A percentile compares a stretch with the other conserved stretches of the same genome.
Evolutionary conservation across 1,140 invertebrate genomes (phyloP).

Genomic region (Pemphigus obesinymphae): DNA sequence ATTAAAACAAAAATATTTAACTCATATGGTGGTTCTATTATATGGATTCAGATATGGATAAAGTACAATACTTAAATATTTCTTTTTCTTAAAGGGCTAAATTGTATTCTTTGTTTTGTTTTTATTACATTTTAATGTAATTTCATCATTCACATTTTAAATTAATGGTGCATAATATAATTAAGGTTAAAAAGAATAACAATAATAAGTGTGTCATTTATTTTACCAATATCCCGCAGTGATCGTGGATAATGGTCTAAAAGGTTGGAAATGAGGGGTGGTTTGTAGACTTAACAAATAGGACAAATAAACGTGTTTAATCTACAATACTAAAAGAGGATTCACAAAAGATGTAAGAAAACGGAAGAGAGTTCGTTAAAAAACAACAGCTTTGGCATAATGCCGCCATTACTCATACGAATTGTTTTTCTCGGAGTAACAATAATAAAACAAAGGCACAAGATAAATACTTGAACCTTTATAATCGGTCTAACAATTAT

Average conservation of each 20-base stretch:
- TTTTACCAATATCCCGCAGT: background rate
- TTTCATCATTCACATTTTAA: background rate
- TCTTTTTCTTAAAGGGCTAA: background rate
- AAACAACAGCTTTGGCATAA: constrained; percentile 21
- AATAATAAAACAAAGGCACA: background rate
- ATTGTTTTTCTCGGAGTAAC: constrained; percentile 5
- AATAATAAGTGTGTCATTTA: background rate
- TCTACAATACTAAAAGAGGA: background rate
- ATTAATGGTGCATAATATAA: background rate
- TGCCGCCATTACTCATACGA: constrained; percentile 24
- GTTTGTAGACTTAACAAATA: background rate
- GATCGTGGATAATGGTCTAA: background rate
- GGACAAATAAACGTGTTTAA: constrained; percentile 16
- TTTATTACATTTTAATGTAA: background rate
- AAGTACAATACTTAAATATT: background rate
- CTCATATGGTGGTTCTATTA: no score
- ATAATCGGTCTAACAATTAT: constrained; percentile 3
- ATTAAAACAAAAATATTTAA: no score
- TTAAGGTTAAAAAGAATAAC: background rate
- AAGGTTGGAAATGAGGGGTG: background rate
- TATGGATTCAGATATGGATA: background rate
- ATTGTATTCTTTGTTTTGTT: background rate
- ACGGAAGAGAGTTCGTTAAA: background rate
- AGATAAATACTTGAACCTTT: background rate
- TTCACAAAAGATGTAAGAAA: background rate